Conservation (phyloP, 2,113 vertebrate species). For the Leucopsar rothschildi region DNA sequence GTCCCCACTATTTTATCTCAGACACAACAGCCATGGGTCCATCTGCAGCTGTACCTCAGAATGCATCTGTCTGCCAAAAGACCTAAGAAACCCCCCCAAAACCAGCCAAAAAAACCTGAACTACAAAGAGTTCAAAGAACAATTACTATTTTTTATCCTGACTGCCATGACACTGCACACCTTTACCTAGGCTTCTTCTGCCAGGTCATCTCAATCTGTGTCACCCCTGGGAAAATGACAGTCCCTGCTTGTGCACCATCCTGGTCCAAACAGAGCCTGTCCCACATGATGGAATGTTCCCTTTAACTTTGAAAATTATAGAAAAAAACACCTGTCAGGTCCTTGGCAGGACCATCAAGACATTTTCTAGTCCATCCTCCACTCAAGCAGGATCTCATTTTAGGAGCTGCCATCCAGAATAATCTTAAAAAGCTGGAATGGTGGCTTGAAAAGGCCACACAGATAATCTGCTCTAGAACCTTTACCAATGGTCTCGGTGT, state of each 20-base stretch:
- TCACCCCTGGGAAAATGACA: rapidly evolving
- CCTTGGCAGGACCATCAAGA: background rate
- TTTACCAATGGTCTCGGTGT: background rate
- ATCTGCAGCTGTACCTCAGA: background rate
- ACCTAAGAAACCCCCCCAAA: rapidly evolving
- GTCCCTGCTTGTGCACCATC: no score
- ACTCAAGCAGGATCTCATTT: background rate
- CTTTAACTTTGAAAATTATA: background rate
- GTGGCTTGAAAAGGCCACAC: background rate
- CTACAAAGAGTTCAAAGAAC: background rate
- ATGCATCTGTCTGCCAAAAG: background rate
- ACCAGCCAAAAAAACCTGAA: background rate
- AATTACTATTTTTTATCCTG: background rate
- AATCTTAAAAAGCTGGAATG: background rate
- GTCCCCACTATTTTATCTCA: background rate
- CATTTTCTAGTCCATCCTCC: background rate
- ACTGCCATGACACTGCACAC: rapidly evolving
- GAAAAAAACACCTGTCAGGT: background rate
- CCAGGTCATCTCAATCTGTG: background rate
- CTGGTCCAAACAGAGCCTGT: background rate
- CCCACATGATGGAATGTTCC: background rate
- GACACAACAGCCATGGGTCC: rapidly evolving
- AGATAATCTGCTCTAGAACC: background rate
- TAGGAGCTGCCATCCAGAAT: background rate
- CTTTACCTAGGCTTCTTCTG: background rate